These are phyloP conservation scores for Dynastes grantii DNA, from an alignment of 2,888 invertebrate species.

Conservation along the genomic window DNA sequence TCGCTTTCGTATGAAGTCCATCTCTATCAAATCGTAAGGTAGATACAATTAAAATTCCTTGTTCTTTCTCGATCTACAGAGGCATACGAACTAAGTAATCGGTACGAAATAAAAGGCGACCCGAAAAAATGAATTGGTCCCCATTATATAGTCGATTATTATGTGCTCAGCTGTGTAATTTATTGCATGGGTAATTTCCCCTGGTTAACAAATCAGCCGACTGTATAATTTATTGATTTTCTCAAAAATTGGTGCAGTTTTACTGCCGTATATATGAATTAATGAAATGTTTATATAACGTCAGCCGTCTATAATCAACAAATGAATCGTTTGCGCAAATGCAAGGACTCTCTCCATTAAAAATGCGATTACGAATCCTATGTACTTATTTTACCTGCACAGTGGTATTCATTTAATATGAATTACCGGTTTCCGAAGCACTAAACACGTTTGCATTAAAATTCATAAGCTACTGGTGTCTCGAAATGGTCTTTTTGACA, in stretches of 20 bases:
- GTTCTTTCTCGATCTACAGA: not conserved
- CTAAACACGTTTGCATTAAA: no score
- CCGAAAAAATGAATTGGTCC: constrained; percentile 9
- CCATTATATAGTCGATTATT: constrained; percentile 1
- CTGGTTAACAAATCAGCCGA: not conserved
- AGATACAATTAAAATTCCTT: not conserved
- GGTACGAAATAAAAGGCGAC: not conserved
- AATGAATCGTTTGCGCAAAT: not conserved
- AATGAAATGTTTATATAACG: constrained; percentile 3
- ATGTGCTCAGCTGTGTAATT: constrained; percentile 4
- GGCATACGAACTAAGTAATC: not conserved
- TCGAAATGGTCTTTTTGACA: no score
- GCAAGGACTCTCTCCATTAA: not conserved
- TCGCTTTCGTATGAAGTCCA: no score
- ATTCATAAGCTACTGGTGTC: no score
- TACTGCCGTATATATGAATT: not conserved
- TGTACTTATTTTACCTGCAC: no score
- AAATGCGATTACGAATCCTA: no score
- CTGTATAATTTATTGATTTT: constrained; percentile 15
- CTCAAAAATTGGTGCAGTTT: not conserved
- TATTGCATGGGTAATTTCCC: constrained; percentile 2
- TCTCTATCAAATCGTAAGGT: not conserved
- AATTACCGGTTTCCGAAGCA: no score
- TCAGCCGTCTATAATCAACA: not conserved
- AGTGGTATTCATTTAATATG: no score